Evolutionary conservation across 2,888 invertebrate species (phyloP).

Genomic region (Frankliniella fusca): DNA sequence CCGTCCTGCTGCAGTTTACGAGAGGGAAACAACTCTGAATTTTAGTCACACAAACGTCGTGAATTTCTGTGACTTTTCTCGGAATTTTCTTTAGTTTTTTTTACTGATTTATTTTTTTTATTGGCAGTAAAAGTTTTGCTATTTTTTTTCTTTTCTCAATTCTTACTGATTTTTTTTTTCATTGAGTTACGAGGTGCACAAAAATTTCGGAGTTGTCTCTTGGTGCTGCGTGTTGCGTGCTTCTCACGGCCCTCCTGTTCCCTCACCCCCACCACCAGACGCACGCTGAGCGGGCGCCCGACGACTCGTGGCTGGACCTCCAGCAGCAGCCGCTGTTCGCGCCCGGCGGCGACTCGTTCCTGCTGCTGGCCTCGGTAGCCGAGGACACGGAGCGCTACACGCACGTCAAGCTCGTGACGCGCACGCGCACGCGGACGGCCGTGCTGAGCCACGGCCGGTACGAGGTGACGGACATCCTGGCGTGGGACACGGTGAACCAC

Average conservation of each 20-base stretch:
- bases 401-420: constrained; percentile 82
- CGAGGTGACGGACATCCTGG: constrained; percentile 74
- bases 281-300: constrained; percentile 77
- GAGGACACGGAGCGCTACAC: constrained; percentile 80
- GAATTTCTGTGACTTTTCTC: too few species aligned
- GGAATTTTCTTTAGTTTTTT: too few species aligned
- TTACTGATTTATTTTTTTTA: too few species aligned
- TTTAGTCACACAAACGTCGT: too few species aligned
- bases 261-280: constrained; percentile 51
- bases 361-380: constrained; percentile 75
- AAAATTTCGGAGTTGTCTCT: too few species aligned
- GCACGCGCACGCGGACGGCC: constrained; percentile 75
- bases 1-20: too few species aligned
- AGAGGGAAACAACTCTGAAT: too few species aligned
- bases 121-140: too few species aligned
- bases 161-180: too few species aligned
- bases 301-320: constrained; percentile 80
- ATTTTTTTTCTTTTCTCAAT: too few species aligned
- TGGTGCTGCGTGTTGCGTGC: neutral
- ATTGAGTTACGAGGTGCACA: too few species aligned
- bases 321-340: constrained; percentile 80
- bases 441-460: constrained; percentile 81
- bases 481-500: constrained; percentile 80
- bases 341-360: constrained; percentile 77
- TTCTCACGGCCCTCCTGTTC: neutral